These are phyloP conservation scores for Phataginus tricuspis DNA, from an alignment of 2,797 vertebrate species.

Conservation along the genomic window DNA sequence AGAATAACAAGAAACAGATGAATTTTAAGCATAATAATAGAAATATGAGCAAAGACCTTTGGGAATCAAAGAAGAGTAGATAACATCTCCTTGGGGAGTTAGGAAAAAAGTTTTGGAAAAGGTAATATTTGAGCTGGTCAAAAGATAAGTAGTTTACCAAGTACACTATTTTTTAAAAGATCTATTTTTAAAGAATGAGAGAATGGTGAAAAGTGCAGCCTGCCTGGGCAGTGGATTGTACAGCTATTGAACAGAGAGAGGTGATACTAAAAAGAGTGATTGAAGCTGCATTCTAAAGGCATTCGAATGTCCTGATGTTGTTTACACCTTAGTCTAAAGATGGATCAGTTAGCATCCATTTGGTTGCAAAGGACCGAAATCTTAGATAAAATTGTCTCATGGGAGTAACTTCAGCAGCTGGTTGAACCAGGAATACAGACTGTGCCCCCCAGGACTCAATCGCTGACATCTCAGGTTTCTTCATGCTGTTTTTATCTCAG, in stretches of 20 bases:
- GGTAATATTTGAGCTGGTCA: not conserved
- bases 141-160: not conserved
- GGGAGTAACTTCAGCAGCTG: not conserved
- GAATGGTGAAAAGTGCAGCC: not conserved
- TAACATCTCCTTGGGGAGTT: not conserved
- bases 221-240: not conserved
- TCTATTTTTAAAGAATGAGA: not conserved
- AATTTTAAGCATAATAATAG: not conserved
- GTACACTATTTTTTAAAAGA: not conserved
- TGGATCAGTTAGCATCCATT: not conserved
- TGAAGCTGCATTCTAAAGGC: not conserved
- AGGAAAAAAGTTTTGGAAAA: conserved; percentile 7
- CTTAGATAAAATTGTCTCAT: not conserved
- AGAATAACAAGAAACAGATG: not conserved
- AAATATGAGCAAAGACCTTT: not conserved
- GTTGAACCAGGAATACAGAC: not conserved
- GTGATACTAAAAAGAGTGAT: not conserved
- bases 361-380: not conserved
- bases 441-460: too few species aligned
- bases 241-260: not conserved
- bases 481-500: not conserved
- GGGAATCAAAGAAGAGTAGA: not conserved
- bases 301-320: not conserved
- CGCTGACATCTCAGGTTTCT: not conserved
- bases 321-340: not conserved